These are phyloP conservation scores for Drosophila eohydei DNA, from an alignment of 2,888 invertebrate genomes.

Conservation along the genomic window DNA sequence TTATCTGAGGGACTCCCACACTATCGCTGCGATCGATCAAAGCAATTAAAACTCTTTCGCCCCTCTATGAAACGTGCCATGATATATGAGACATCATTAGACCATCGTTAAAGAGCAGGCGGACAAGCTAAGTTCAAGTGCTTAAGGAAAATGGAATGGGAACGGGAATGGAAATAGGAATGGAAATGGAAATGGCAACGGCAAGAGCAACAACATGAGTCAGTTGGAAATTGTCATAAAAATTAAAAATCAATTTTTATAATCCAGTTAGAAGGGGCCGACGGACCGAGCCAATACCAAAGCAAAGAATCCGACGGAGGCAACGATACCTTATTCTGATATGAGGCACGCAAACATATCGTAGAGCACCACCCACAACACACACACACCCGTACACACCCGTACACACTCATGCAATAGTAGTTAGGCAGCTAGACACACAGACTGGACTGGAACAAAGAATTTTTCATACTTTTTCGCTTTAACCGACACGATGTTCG, in stretches of 20 bases:
- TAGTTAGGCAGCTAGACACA: constrained; percentile 27
- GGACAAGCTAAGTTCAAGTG: constrained; percentile 56
- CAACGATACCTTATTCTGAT: constrained; percentile 34
- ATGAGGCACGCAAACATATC: constrained; percentile 52
- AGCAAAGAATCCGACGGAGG: constrained; percentile 17
- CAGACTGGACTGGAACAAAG: constrained; percentile 70
- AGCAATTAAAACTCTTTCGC: constrained; percentile 41
- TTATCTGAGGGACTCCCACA: constrained; percentile 14
- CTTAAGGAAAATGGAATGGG: constrained; percentile 37
- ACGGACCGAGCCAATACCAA: constrained; percentile 33
- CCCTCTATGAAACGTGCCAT: constrained; percentile 7
- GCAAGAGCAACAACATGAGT: constrained; percentile 49
- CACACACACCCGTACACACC: constrained; percentile 20
- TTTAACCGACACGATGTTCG: constrained; percentile 76
- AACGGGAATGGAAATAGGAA: constrained; percentile 32
- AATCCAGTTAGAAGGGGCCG: constrained; percentile 80
- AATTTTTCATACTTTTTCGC: constrained; percentile 77
- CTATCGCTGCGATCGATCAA: constrained; percentile 38
- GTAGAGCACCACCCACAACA: constrained; percentile 18
- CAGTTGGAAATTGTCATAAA: constrained; percentile 81
- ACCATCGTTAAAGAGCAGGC: constrained; percentile 65
- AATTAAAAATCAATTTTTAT: constrained; percentile 84
- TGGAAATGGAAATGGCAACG: constrained; percentile 39
- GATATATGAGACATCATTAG: constrained; percentile 51
- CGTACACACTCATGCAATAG: constrained; percentile 16